Conservation (phyloP, 2,113 vertebrate species). For the Emydocephalus ijimae region DNA sequence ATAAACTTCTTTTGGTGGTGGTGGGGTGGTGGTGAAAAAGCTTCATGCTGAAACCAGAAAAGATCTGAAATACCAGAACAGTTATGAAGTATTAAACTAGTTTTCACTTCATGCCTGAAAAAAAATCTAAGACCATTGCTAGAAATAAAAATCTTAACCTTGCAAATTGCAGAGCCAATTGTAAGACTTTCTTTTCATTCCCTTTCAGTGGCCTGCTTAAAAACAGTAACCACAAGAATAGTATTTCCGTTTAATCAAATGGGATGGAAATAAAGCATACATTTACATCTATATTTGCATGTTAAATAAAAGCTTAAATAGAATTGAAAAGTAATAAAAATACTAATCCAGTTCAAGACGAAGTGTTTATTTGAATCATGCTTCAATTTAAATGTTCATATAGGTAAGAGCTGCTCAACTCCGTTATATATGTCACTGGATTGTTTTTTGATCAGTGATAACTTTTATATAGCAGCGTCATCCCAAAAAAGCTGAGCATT, state of each 20-base stretch:
- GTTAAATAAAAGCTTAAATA: slow-evolving; percentile 2
- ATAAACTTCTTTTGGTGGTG: not conserved
- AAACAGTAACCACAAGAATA: slow-evolving; percentile 2
- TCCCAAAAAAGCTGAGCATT: not conserved
- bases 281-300: slow-evolving; percentile 8
- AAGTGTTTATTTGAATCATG: not conserved
- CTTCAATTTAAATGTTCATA: not conserved
- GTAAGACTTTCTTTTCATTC: not conserved
- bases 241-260: not conserved
- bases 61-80: not conserved
- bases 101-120: not conserved
- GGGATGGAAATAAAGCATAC: not conserved
- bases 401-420: not conserved
- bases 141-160: not conserved
- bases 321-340: not conserved
- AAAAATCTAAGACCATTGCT: not conserved
- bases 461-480: not conserved
- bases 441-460: not conserved
- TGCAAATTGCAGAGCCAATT: not conserved
- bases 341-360: not conserved
- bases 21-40: not conserved
- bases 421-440: not conserved
- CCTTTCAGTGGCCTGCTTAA: not conserved
- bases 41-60: not conserved
- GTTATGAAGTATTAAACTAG: not conserved